Base-by-base conservation (phyloP, 2,113 vertebrate genomes). In the Furnarius figulus region DNA sequence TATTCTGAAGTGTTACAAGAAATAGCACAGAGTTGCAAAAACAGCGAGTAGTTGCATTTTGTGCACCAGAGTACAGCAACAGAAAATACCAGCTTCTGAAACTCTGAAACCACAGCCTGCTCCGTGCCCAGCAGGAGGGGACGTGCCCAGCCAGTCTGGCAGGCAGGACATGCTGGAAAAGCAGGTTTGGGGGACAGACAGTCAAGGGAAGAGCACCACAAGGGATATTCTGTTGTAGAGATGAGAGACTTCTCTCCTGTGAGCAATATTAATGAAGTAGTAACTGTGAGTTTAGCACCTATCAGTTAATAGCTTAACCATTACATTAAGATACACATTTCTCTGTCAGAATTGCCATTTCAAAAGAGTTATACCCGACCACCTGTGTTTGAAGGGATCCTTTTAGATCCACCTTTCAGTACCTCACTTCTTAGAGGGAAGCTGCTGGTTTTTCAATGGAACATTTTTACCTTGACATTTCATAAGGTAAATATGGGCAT, bases 221-320 rank as follows among this genome's bases (percentile, higher is more conserved):
- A 76, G 44, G 50, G 30, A 19, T 37, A 22, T 20, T 68, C 73
- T 52, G 56, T 10, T 91, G 85, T 90, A 87, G 1, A 58, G 58
- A 49, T 33, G 50, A 63, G 53, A 9, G 1, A 59, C 72, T 94
- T 79, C 71, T 62, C 65, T 85, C 55, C 31, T 24, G 75, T 89
- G 55, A 94, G 63, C 82, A 80, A 74, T 14, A 42, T 44, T 95
- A 85, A 81, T 89, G 58, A 95, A 94, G 74, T 35, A 71, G 85
- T 63, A 87, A 88, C 73, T 47, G 52, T 73, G 77, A 91, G 59
- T 56, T 96, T 94, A 95, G 94, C 96, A 96, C 96, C 96, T 88
- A 66, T 80, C 68, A 79, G 52, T 90, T 90, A 88, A 92, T 22
- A 89, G 47, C 35, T 52, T 61, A 76, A 80, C 55, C 65, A 27